Percentiles rank a stretch among this genome's conserved stretches.
phyloP scores from a whole-genome alignment of 2,888 invertebrate species.

The Lottia scabra region DNA sequence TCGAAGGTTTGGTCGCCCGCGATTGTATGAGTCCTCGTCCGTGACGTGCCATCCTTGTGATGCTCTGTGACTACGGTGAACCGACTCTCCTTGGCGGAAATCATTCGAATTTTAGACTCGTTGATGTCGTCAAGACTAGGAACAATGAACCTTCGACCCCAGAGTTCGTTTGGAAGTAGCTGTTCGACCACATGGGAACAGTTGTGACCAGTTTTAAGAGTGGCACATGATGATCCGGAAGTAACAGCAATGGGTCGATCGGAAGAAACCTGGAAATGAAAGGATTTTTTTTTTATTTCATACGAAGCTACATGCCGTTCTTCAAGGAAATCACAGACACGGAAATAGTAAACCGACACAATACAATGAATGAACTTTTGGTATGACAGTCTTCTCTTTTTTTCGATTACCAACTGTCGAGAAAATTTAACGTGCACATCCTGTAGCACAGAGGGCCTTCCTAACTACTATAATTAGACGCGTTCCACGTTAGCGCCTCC shows the following conservation, averaged over 20 bases:
- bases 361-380: too few species aligned
- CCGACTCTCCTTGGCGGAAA: neutral
- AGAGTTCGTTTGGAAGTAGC: slow-evolving; percentile 10
- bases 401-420: too few species aligned
- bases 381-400: too few species aligned
- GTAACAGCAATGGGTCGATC: slow-evolving; percentile 8
- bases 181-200: slow-evolving; percentile 12
- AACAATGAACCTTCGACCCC: slow-evolving; percentile 15
- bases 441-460: too few species aligned
- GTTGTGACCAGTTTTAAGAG: neutral
- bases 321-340: too few species aligned
- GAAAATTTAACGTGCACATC: too few species aligned
- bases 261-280: neutral
- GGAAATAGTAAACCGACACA: too few species aligned
- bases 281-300: too few species aligned
- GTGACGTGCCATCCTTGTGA: slow-evolving; percentile 6
- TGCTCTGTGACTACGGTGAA: slow-evolving; percentile 5
- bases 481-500: too few species aligned
- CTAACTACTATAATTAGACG: too few species aligned
- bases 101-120: neutral
- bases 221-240: slow-evolving; percentile 8
- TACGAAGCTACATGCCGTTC: too few species aligned
- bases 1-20: neutral
- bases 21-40: neutral
- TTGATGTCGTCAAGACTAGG: slow-evolving; percentile 9